Evolutionary conservation across 1,140 invertebrate species (phyloP).

Genomic region (Halesus radiatus): DNA sequence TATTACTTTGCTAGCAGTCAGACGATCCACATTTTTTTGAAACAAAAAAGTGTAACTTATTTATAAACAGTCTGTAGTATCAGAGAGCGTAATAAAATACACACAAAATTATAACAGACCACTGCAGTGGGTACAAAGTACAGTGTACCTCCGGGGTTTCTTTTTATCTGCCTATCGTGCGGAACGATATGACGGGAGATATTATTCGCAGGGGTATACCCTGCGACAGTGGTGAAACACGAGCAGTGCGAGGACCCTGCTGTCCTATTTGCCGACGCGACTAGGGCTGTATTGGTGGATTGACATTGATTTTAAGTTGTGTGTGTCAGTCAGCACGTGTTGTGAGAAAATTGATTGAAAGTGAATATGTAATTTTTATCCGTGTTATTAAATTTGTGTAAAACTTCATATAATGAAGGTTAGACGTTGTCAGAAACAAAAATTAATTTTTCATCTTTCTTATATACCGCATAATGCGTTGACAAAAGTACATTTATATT

Average conservation of each 20-base stretch:
- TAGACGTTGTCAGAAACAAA: too few relatives aligned
- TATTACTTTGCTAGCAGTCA: too few relatives aligned
- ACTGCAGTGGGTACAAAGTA: neutral
- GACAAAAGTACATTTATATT: too few relatives aligned
- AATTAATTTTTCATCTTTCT: too few relatives aligned
- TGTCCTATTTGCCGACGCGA: neutral
- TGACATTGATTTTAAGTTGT: conserved; percentile 27
- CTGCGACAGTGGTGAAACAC: neutral
- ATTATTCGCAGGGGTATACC: conserved; percentile 8
- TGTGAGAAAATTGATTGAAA: too few relatives aligned
- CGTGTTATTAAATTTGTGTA: too few relatives aligned
- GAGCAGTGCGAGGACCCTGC: neutral
- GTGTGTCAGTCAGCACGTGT: neutral
- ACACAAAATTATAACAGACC: conserved; percentile 29
- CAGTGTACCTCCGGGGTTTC: conserved; percentile 2
- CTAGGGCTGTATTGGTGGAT: conserved; percentile 22
- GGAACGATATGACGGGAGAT: neutral
- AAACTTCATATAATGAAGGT: too few relatives aligned
- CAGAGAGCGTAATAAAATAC: conserved; percentile 21
- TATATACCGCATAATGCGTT: too few relatives aligned
- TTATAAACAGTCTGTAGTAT: neutral
- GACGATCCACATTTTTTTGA: too few relatives aligned
- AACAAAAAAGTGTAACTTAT: neutral
- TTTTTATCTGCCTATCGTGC: neutral
- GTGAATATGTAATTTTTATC: too few relatives aligned